Percentiles rank a stretch among this genome's conserved stretches.
Conservation (phyloP, 2,888 invertebrate genomes). For the Nebria salina region DNA sequence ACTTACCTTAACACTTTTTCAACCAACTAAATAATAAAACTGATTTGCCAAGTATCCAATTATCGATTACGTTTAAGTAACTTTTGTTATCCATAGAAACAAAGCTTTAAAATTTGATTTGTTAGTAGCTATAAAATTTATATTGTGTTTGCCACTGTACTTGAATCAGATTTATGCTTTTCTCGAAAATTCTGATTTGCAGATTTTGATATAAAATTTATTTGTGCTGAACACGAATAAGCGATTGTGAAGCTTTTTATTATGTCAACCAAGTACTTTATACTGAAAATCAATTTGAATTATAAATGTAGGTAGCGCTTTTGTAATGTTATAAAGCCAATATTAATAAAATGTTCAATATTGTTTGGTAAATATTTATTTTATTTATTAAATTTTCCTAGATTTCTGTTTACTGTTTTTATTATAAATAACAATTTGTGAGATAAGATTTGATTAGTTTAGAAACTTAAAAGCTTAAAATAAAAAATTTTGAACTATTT, state of each 20-base stretch:
- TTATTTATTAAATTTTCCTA: no score
- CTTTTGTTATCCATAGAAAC: background rate
- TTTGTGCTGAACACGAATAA: background rate
- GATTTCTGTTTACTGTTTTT: no score
- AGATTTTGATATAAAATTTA: background rate
- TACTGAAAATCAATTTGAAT: background rate
- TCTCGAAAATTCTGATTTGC: background rate
- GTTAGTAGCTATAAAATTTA: background rate
- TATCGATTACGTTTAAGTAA: background rate
- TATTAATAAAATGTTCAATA: background rate
- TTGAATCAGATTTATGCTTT: background rate
- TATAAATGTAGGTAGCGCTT: background rate
- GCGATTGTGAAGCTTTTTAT: background rate
- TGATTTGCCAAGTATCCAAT: background rate
- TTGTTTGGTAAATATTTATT: no score
- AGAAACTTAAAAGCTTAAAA: no score
- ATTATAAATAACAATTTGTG: no score
- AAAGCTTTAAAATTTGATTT: background rate
- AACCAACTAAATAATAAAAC: background rate
- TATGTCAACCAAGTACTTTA: background rate
- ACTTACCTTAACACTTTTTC: background rate
- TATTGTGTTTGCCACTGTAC: background rate
- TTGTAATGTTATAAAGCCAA: background rate
- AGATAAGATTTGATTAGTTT: no score
- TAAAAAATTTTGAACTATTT: no score